phyloP scores from a whole-genome alignment of 2,113 vertebrate species.

The Tragelaphus buxtoni region DNA sequence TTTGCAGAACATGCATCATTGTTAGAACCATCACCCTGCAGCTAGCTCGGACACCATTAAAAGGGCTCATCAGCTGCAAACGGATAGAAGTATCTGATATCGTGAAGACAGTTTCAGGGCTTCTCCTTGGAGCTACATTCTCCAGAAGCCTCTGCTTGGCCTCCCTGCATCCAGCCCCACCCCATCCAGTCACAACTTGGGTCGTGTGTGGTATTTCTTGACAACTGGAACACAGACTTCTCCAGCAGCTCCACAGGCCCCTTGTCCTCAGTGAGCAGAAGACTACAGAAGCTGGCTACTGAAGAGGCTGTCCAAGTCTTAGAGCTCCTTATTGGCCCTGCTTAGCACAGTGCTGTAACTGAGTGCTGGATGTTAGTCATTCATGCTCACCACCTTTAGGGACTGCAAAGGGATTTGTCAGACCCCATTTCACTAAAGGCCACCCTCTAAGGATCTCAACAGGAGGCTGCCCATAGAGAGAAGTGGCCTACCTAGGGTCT shows the following conservation, averaged over 20 bases:
- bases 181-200: slow-evolving; percentile 79
- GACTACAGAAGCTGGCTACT: slow-evolving; percentile 89
- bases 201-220: slow-evolving; percentile 86
- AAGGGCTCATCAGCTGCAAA: slow-evolving; percentile 59
- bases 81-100: slow-evolving; percentile 55
- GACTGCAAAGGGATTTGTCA: background rate
- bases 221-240: slow-evolving; percentile 91
- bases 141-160: slow-evolving; percentile 51
- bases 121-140: slow-evolving; percentile 46
- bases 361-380: slow-evolving; percentile 92
- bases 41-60: slow-evolving; percentile 64
- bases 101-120: slow-evolving; percentile 61
- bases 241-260: slow-evolving; percentile 86
- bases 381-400: background rate
- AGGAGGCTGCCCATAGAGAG: background rate
- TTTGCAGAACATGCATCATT: slow-evolving; percentile 69
- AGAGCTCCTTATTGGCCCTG: slow-evolving; percentile 90
- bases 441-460: slow-evolving; percentile 27
- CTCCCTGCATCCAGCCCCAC: background rate
- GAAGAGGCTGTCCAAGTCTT: slow-evolving; percentile 92
- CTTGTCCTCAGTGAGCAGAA: slow-evolving; percentile 87
- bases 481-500: background rate
- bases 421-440: background rate
- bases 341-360: slow-evolving; percentile 87
- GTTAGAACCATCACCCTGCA: slow-evolving; percentile 65